Conservation (phyloP, 2,113 vertebrate species). For the Hemichromis elongatus region DNA sequence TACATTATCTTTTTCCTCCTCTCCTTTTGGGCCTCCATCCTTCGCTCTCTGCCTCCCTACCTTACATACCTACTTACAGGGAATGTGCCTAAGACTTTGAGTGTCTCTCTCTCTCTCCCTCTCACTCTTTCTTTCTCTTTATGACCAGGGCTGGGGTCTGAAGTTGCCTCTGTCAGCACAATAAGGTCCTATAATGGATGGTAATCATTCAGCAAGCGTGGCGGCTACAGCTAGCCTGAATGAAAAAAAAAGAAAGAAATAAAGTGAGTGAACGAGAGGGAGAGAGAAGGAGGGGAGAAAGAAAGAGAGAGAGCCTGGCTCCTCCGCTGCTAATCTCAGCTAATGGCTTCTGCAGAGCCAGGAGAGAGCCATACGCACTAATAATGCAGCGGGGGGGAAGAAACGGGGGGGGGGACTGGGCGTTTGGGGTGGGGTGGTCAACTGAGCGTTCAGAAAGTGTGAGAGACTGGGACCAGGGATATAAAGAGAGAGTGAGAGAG, state of each 20-base stretch:
- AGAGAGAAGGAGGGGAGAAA: background rate
- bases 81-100: conserved; percentile 71
- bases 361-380: conserved; percentile 58
- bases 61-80: conserved; percentile 12
- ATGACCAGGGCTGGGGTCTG: conserved; percentile 51
- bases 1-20: conserved; percentile 10
- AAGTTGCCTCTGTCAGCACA: conserved; percentile 83
- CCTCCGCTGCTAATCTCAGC: conserved; percentile 82
- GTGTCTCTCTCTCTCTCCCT: conserved; percentile 34
- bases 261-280: conserved; percentile 69
- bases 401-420: conserved; percentile 20
- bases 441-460: conserved; percentile 2
- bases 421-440: background rate
- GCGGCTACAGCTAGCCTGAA: conserved; percentile 44
- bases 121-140: conserved; percentile 29
- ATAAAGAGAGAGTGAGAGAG: background rate
- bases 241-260: background rate
- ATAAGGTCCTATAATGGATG: conserved; percentile 79
- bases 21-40: conserved; percentile 19
- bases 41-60: background rate
- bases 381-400: conserved; percentile 51
- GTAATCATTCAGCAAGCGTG: conserved; percentile 80
- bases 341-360: conserved; percentile 82
- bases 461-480: background rate
- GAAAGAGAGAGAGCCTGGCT: conserved; percentile 32